phyloP scores from a whole-genome alignment of 1,140 invertebrate species.

The Zaprionus capensis region DNA sequence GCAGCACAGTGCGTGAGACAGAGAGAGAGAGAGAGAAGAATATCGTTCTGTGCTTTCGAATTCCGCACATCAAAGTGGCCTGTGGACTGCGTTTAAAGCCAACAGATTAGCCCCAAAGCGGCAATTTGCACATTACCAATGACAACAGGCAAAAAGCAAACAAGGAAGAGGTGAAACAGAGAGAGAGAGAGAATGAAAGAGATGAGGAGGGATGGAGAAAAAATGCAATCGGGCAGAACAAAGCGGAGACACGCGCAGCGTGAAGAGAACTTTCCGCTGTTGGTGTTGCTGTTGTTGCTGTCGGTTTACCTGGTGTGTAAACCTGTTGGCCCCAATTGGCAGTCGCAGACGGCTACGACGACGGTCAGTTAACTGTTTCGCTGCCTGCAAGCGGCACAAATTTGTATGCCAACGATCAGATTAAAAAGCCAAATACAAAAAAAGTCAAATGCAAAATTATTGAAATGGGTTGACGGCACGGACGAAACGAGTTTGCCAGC shows the following conservation, averaged over 20 bases:
- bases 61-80: constrained; percentile 16
- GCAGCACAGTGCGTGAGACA: not conserved
- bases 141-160: constrained; percentile 28
- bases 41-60: constrained; percentile 16
- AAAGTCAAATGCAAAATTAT: constrained; percentile 62
- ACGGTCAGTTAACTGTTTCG: constrained; percentile 63
- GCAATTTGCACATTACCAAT: constrained; percentile 28
- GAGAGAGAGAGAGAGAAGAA: not conserved
- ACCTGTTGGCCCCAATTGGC: constrained; percentile 72
- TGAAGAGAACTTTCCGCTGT: constrained; percentile 56
- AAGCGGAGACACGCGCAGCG: constrained; percentile 24
- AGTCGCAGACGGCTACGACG: not conserved
- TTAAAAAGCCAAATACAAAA: constrained; percentile 52
- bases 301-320: constrained; percentile 28
- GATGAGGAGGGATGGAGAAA: not conserved
- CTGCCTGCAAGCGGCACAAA: constrained; percentile 61
- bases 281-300: constrained; percentile 13
- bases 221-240: constrained; percentile 30
- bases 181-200: not conserved
- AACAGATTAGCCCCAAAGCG: constrained; percentile 33
- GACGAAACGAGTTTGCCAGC: constrained; percentile 48
- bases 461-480: constrained; percentile 53
- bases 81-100: constrained; percentile 33
- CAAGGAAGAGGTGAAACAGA: constrained; percentile 13
- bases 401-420: constrained; percentile 65